Percentiles rank a stretch among this genome's conserved stretches.
These are phyloP conservation scores for Ahaetulla prasina DNA, from an alignment of 2,113 vertebrate genomes.

Conservation along the genomic window DNA sequence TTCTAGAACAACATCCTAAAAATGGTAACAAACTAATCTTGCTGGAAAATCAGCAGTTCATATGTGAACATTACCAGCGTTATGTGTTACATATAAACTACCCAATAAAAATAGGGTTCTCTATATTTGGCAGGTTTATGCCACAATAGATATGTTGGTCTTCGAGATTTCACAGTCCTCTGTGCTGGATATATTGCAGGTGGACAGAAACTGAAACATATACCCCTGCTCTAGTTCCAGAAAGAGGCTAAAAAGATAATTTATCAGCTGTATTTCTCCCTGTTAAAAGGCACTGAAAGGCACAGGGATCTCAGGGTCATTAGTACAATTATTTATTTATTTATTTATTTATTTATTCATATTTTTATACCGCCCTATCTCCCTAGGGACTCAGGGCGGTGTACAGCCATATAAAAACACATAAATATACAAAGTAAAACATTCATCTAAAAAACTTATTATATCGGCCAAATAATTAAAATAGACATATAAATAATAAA, in stretches of 20 bases:
- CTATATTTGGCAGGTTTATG: neutral
- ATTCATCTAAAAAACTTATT: too few relatives aligned
- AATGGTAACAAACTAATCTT: neutral
- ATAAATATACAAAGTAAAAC: too few relatives aligned
- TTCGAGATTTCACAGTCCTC: neutral
- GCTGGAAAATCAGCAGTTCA: neutral
- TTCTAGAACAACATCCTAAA: neutral
- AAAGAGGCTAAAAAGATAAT: neutral
- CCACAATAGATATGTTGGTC: neutral
- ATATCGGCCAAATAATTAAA: too few relatives aligned
- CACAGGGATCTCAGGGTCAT: neutral
- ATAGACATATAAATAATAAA: too few relatives aligned
- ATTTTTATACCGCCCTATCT: too few relatives aligned
- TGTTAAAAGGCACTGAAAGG: neutral
- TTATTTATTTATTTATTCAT: too few relatives aligned
- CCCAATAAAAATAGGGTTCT: neutral
- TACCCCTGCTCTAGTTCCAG: neutral
- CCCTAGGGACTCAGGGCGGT: too few relatives aligned
- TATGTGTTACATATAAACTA: neutral
- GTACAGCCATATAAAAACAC: too few relatives aligned
- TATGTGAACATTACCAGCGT: neutral
- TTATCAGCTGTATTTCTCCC: neutral
- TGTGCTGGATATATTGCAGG: neutral
- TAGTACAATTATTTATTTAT: too few relatives aligned
- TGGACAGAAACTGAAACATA: neutral